Conservation (phyloP, 2,888 invertebrate species). For the Phortica okadai region DNA sequence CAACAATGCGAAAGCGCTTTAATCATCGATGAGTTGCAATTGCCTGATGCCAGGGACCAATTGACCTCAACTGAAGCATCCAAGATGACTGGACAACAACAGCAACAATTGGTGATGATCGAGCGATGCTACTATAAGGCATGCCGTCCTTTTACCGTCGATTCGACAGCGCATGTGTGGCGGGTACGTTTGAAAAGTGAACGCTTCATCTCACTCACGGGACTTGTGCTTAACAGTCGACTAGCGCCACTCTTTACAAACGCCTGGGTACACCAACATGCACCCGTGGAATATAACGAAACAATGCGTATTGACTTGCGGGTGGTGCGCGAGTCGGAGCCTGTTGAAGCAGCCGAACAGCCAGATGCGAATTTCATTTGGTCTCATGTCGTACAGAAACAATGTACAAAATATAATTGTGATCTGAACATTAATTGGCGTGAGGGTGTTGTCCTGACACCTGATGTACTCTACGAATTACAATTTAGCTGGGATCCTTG, state of each 20-base stretch:
- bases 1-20: conserved; percentile 62
- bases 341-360: conserved; percentile 23
- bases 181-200: conserved; percentile 65
- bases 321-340: conserved; percentile 34
- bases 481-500: conserved; percentile 70
- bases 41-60: conserved; percentile 39
- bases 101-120: conserved; percentile 46
- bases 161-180: conserved; percentile 65
- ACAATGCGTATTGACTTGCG: conserved; percentile 68
- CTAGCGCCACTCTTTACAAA: conserved; percentile 61
- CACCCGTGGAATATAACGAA: conserved; percentile 67
- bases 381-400: conserved; percentile 64
- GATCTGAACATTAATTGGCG: conserved; percentile 69
- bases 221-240: conserved; percentile 73
- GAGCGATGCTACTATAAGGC: conserved; percentile 75
- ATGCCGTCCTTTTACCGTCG: conserved; percentile 72
- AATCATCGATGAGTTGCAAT: conserved; percentile 61
- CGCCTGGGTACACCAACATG: conserved; percentile 39
- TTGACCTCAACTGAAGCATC: conserved; percentile 33
- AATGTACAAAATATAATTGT: conserved; percentile 73
- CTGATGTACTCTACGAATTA: conserved; percentile 71
- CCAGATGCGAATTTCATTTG: conserved; percentile 54
- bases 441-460: conserved; percentile 68
- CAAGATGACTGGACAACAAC: background rate
- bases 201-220: conserved; percentile 72